Evolutionary conservation across 2,797 vertebrate genomes (phyloP).

Genomic region (Arctocebus calabarensis): DNA sequence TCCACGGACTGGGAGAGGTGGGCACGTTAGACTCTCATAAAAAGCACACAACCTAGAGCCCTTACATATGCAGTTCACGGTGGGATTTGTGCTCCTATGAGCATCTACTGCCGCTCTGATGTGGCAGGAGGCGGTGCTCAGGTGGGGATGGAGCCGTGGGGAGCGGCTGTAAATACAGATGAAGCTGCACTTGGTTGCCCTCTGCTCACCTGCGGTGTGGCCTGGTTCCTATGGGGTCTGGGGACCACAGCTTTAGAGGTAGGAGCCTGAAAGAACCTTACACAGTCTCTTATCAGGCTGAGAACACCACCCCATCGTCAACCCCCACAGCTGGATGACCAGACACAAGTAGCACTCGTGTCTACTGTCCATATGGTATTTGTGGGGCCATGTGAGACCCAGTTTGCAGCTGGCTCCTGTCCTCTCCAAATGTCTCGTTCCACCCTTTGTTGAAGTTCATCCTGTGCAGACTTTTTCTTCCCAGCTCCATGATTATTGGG

Average conservation of each 20-base stretch:
- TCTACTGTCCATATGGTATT: neutral
- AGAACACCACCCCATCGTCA: neutral
- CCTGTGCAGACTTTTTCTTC: neutral
- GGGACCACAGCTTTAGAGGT: neutral
- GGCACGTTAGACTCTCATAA: too few relatives aligned
- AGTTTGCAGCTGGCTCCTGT: neutral
- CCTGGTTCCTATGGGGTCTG: too few relatives aligned
- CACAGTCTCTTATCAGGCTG: neutral
- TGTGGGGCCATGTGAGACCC: neutral
- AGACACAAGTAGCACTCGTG: neutral
- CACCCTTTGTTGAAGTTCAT: neutral
- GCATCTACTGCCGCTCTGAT: too few relatives aligned
- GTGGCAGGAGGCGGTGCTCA: too few relatives aligned
- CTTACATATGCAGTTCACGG: too few relatives aligned
- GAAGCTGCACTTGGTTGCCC: too few relatives aligned
- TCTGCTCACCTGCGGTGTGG: too few relatives aligned
- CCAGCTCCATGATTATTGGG: neutral
- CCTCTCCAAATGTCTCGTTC: neutral
- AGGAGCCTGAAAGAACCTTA: neutral
- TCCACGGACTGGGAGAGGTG: too few relatives aligned
- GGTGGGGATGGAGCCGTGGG: too few relatives aligned
- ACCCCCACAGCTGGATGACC: neutral
- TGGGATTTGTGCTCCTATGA: too few relatives aligned
- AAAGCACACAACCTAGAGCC: too few relatives aligned
- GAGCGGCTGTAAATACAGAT: too few relatives aligned